These are phyloP conservation scores for Apodemia mormo DNA, from an alignment of 2,888 invertebrate species.

Conservation along the genomic window DNA sequence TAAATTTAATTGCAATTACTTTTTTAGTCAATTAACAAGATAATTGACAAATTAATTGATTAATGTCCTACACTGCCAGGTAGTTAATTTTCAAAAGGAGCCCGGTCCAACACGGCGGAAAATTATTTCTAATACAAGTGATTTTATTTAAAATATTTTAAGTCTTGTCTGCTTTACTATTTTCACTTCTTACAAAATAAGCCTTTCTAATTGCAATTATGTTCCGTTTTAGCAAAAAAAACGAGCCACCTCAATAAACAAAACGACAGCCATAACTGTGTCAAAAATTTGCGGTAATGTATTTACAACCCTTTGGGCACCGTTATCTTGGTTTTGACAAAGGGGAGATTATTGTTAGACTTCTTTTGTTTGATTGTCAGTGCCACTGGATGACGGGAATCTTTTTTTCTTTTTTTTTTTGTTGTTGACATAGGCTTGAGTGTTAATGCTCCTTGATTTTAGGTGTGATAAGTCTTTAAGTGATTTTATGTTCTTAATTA, in stretches of 20 bases:
- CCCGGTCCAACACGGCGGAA: too few relatives aligned
- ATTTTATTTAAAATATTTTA: too few relatives aligned
- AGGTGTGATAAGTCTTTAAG: constrained; percentile 12
- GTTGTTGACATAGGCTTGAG: not conserved
- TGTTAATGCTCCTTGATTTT: not conserved
- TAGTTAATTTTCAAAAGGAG: too few relatives aligned
- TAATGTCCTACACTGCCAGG: too few relatives aligned
- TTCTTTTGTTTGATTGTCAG: constrained; percentile 11
- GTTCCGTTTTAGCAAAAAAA: not conserved
- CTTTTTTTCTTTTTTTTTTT: constrained; percentile 1
- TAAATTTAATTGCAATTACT: too few relatives aligned
- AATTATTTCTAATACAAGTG: too few relatives aligned
- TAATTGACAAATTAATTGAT: too few relatives aligned
- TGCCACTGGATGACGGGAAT: constrained; percentile 10
- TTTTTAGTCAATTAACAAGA: too few relatives aligned
- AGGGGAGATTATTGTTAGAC: constrained; percentile 20
- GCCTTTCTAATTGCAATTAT: not conserved
- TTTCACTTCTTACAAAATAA: not conserved
- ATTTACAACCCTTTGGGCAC: constrained; percentile 26
- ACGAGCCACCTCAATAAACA: not conserved
- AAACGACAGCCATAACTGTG: not conserved
- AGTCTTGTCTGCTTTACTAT: not conserved
- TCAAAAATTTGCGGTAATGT: constrained; percentile 8
- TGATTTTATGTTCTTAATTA: not conserved
- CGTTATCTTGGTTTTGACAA: constrained; percentile 26